Evolutionary conservation across 2,113 vertebrate species (phyloP).

Genomic region (Eublepharis macularius): DNA sequence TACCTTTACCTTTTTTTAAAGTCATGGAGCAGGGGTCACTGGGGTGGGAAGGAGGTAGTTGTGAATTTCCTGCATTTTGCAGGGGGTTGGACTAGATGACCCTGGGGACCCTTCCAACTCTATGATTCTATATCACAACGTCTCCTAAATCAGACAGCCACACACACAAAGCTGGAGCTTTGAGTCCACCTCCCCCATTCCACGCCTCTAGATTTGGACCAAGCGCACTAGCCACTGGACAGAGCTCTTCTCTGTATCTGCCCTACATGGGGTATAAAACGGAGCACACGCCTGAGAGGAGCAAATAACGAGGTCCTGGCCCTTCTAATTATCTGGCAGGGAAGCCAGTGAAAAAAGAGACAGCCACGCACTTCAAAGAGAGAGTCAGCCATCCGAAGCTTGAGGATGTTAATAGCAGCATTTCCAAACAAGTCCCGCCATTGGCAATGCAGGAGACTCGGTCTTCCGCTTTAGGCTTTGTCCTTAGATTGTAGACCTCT

Average conservation of each 20-base stretch:
- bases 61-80: too few species aligned
- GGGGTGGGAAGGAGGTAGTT: too few species aligned
- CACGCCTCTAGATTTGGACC: not conserved
- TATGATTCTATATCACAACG: too few species aligned
- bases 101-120: too few species aligned
- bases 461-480: not conserved
- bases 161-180: not conserved
- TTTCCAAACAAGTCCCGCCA: not conserved
- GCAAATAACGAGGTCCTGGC: slow-evolving; percentile 7
- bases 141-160: not conserved
- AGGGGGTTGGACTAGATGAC: too few species aligned
- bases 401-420: not conserved
- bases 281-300: not conserved
- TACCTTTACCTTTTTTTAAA: too few species aligned
- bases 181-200: not conserved
- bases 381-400: not conserved
- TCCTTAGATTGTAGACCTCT: not conserved
- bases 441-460: not conserved
- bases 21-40: too few species aligned
- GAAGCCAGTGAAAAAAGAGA: not conserved
- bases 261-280: not conserved
- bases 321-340: slow-evolving; percentile 1
- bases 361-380: not conserved
- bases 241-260: not conserved
- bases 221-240: too few species aligned